Evolutionary conservation across 2,888 invertebrate species (phyloP), one percentile per base, ranked within the genome.

Genomic region (Aleiodes leptofemur): DNA sequence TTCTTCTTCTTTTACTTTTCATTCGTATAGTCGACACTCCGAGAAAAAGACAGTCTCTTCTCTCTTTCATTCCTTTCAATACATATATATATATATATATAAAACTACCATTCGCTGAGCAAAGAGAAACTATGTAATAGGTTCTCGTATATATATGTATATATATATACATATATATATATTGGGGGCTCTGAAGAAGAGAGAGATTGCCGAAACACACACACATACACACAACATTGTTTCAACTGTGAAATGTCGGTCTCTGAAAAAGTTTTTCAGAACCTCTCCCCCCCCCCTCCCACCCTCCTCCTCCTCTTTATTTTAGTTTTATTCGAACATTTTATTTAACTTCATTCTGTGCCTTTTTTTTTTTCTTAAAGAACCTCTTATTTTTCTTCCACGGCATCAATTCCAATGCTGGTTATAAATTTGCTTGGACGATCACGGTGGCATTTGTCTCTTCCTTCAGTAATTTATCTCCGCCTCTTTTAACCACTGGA

Each of bases 371-470:
- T 64, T 8, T 29, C 23, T n/a, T n/a, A n/a, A 56, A 5, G 0
- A 38, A 38, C 14, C n/a, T 34, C 34, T n/a, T 61, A 14, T 61
- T 61, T 43, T 43, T 23, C 14, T 68, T 74, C 7, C 23, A 68
- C 85, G 86, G 86, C 85, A 48, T 86, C 85, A 86, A 88, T 88
- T 87, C 86, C 86, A 80, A 84, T 85, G 85, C 81, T 85, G 81
- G 85, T 86, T 84, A 88, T 88, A 88, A 88, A 88, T 88, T 88
- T 88, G 86, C 83, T 78, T 16, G 73, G 83, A 76, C 88, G 87
- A 88, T 88, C 88, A 88, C 83, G 87, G 88, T 88, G 88, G 88
- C 87, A 88, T 87, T 88, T 86, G 86, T 87, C 87, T 84, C 34
- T 31, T 68, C 84, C 81, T 34, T 77, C 78, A 78, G 82, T 83